Conservation (phyloP, 2,888 invertebrate species). For the Trissolcus japonicus region DNA sequence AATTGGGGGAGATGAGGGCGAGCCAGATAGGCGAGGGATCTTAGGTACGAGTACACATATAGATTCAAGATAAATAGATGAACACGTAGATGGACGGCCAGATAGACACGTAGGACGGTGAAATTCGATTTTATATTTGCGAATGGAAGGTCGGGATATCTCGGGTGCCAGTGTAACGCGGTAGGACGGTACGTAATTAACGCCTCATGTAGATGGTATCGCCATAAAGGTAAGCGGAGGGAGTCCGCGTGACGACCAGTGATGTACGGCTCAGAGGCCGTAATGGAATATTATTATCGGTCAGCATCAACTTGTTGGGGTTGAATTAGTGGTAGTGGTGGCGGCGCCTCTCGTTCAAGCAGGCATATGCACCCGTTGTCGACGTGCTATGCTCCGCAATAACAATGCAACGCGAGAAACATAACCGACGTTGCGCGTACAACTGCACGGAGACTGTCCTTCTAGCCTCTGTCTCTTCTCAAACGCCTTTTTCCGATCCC, state of each 20-base stretch:
- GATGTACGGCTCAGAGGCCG: constrained; percentile 72
- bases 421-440: constrained; percentile 46
- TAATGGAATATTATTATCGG: constrained; percentile 76
- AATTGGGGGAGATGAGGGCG: constrained; percentile 49
- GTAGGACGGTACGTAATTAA: constrained; percentile 75
- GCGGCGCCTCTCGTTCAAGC: constrained; percentile 52
- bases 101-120: constrained; percentile 56
- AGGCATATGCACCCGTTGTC: constrained; percentile 59
- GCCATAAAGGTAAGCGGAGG: constrained; percentile 64
- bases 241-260: constrained; percentile 72
- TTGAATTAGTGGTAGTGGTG: constrained; percentile 66
- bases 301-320: constrained; percentile 71
- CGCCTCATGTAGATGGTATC: constrained; percentile 75
- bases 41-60: constrained; percentile 39
- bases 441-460: constrained; percentile 30
- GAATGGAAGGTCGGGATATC: constrained; percentile 63
- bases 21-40: constrained; percentile 40
- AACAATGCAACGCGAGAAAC: constrained; percentile 61
- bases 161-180: constrained; percentile 73
- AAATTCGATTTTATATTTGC: constrained; percentile 67
- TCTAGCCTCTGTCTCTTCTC: constrained; percentile 20
- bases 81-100: constrained; percentile 48
- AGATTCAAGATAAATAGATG: constrained; percentile 51
- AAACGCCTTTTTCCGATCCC: constrained; percentile 15
- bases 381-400: constrained; percentile 48